Percentiles rank a stretch among this genome's conserved stretches.
These are phyloP conservation scores for Zaprionus inermis DNA, from an alignment of 1,140 invertebrate species.

Conservation along the genomic window DNA sequence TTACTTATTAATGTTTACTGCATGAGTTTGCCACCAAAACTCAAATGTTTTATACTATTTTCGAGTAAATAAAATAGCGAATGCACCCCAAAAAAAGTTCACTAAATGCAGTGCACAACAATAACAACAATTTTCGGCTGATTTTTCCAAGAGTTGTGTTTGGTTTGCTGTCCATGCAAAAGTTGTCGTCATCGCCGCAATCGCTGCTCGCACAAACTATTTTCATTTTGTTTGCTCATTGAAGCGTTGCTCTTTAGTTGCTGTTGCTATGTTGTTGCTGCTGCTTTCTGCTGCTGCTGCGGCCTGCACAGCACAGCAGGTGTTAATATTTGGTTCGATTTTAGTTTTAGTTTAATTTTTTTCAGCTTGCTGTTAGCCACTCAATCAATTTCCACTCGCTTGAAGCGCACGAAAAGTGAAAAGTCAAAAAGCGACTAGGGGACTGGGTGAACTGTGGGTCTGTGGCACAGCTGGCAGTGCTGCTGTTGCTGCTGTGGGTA, in stretches of 20 bases:
- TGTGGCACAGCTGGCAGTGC: constrained; percentile 41
- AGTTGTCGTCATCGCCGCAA: constrained; percentile 53
- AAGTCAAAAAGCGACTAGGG: constrained; percentile 66
- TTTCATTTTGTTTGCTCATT: constrained; percentile 67
- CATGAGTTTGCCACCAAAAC: too few relatives aligned
- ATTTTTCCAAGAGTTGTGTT: constrained; percentile 44
- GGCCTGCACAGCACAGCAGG: constrained; percentile 48
- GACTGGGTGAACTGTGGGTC: constrained; percentile 55
- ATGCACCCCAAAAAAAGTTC: constrained; percentile 7
- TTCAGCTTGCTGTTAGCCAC: constrained; percentile 48
- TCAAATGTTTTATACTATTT: too few relatives aligned
- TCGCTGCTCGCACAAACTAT: constrained; percentile 49
- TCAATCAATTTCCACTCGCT: constrained; percentile 71
- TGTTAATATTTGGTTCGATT: constrained; percentile 70
- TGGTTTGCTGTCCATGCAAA: constrained; percentile 37
- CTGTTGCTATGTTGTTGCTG: neutral
- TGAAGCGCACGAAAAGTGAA: constrained; percentile 71
- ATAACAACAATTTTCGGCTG: constrained; percentile 50
- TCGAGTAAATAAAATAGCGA: neutral
- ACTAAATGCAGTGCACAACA: constrained; percentile 11
- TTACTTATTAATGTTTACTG: too few relatives aligned
- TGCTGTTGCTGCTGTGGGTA: constrained; percentile 27
- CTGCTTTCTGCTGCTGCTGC: constrained; percentile 9
- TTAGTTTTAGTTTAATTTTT: constrained; percentile 25
- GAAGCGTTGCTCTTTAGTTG: constrained; percentile 32